Conservation (phyloP, 2,888 invertebrate species). For the Melipona beecheii region DNA sequence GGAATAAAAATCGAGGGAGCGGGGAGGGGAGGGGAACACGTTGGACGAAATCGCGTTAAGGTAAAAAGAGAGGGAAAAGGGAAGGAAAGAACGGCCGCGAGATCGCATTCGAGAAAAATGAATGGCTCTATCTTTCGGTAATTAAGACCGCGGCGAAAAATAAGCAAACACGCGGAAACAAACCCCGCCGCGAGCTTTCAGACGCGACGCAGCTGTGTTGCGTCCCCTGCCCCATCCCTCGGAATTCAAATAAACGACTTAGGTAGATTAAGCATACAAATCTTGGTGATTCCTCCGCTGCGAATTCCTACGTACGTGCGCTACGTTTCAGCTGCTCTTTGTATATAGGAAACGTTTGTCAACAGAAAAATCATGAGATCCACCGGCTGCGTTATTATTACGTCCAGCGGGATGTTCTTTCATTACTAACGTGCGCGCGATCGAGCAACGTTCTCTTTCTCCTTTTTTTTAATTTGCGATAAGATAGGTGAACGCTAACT, state of each 20-base stretch:
- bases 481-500: no score
- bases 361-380: slow-evolving; percentile 44
- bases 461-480: neutral
- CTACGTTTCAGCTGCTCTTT: slow-evolving; percentile 50
- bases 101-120: slow-evolving; percentile 69
- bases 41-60: neutral
- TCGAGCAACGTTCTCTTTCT: neutral
- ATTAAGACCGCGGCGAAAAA: slow-evolving; percentile 77
- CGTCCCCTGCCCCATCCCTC: slow-evolving; percentile 51
- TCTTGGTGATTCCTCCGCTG: slow-evolving; percentile 60
- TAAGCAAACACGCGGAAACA: slow-evolving; percentile 70
- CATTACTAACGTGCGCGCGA: no score
- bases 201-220: slow-evolving; percentile 76
- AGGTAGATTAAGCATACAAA: slow-evolving; percentile 77
- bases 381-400: slow-evolving; percentile 36
- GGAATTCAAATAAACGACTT: slow-evolving; percentile 77
- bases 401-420: neutral
- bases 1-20: neutral
- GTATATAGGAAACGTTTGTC: slow-evolving; percentile 41
- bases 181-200: slow-evolving; percentile 37
- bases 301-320: slow-evolving; percentile 46
- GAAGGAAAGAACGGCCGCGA: slow-evolving; percentile 30
- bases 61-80: neutral
- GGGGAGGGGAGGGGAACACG: slow-evolving; percentile 12
- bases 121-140: slow-evolving; percentile 81